Evolutionary conservation across 1,140 invertebrate species (phyloP).

Genomic region (Zaprionus nigranus): DNA sequence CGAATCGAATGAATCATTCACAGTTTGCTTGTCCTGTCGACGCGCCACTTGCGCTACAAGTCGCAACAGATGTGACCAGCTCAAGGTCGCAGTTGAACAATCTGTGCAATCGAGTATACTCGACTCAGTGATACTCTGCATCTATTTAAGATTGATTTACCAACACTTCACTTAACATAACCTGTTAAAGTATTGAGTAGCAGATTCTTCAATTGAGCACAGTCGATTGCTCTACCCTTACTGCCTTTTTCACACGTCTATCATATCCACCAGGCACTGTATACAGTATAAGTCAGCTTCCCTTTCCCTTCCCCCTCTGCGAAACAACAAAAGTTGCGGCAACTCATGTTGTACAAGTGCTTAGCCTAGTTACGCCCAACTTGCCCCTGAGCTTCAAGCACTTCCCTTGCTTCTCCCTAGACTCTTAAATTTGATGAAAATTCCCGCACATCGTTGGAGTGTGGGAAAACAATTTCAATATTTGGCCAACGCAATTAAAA

Average conservation of each 20-base stretch:
- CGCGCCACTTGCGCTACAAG: conserved; percentile 40
- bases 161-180: background rate
- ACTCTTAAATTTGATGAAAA: conserved; percentile 41
- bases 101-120: background rate
- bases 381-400: background rate
- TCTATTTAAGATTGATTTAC: background rate
- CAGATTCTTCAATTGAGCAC: too few relatives aligned
- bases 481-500: conserved; percentile 65
- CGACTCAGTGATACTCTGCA: background rate
- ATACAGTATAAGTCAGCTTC: background rate
- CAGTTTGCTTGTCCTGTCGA: conserved; percentile 47
- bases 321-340: background rate
- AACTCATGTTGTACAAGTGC: background rate
- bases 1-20: conserved; percentile 66
- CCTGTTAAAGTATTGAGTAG: too few relatives aligned
- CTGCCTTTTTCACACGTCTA: too few relatives aligned
- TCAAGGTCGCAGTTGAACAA: background rate
- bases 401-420: background rate
- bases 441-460: background rate
- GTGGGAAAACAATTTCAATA: conserved; percentile 34
- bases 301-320: background rate
- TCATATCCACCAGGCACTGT: background rate
- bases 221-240: too few relatives aligned
- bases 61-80: background rate
- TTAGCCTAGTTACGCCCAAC: background rate